Base-by-base conservation (phyloP, 2,797 vertebrate genomes). In the Myotis daubentonii region DNA sequence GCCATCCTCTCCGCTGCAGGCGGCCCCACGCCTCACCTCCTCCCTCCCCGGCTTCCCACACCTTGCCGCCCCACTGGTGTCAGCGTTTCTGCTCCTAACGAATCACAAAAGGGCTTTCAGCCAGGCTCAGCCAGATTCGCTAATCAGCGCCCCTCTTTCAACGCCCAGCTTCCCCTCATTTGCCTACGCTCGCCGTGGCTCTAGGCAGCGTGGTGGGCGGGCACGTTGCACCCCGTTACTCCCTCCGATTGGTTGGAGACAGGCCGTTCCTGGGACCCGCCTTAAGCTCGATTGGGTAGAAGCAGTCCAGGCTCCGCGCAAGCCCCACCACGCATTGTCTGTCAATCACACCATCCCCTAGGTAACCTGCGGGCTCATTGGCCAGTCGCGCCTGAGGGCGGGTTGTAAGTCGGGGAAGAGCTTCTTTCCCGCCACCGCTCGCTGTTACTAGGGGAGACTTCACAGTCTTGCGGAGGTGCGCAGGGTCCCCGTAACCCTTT, bases 41-140 rank as follows among this genome's bases (percentile, higher is more conserved):
- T 30, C 2, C 75, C 38, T 1, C 25, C 22, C 36, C 1, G 25
- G 12, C n/a, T 49, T 17, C 41, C 51, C 23, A 70, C n/a, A 17
- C 20, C 30, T 76, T 60, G 3, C 6, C 0, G 20, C 62, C 60
- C 12, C 2, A 23, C 53, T 4, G 0, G 30, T 25, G 90, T 41
- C 57, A 36, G 20, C 78, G n/a, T 12, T 1, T 95, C 70, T 80
- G 51, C 93, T 89, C 36, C 5, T 1, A 23, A 17, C 97, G 70
- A 97, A 97, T 97, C 95, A 97, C 78, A 96, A 97, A 94, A 87
- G 68, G 76, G n/a, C n/a, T 95, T 95, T 95, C 65, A 96, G 90
- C 55, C 25, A 41, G 23, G 2, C 5, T 1, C n/a, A 12, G 53
- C 36, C 5, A 0, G 6, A 80, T 30, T 36, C 28, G 11, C 97